Evolutionary conservation across 2,888 invertebrate species (phyloP).

Genomic region (Spodoptera littoralis): DNA sequence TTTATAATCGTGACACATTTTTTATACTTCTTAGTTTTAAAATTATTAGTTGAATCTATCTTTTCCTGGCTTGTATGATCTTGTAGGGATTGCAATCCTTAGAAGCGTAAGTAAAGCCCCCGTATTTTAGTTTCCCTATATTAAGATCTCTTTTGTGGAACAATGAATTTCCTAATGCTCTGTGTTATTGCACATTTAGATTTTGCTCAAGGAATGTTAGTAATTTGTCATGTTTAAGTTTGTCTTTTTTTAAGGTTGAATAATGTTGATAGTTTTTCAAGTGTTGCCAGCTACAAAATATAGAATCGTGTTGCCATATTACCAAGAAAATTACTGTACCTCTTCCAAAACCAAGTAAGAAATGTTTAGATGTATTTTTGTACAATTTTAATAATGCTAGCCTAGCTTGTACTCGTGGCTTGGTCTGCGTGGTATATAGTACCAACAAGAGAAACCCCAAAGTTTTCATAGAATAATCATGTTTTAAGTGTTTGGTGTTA

Average conservation of each 20-base stretch:
- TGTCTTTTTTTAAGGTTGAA: conserved; percentile 59
- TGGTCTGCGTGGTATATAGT: conserved; percentile 21
- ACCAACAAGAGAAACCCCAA: conserved; percentile 48
- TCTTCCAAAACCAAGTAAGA: conserved; percentile 42
- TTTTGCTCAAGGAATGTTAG: conserved; percentile 83
- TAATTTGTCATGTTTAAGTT: conserved; percentile 60
- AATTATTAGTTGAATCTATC: conserved; percentile 71
- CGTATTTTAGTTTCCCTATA: conserved; percentile 64
- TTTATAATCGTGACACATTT: conserved; percentile 67
- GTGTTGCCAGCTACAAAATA: conserved; percentile 58
- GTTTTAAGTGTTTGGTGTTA: conserved; percentile 59
- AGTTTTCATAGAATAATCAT: conserved; percentile 60
- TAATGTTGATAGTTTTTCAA: conserved; percentile 54
- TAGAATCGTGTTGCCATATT: conserved; percentile 61
- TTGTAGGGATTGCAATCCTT: conserved; percentile 64
- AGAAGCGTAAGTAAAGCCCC: conserved; percentile 64
- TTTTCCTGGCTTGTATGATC: conserved; percentile 58
- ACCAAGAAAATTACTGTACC: conserved; percentile 45
- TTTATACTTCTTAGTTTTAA: conserved; percentile 55
- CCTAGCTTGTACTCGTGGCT: conserved; percentile 35
- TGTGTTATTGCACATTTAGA: conserved; percentile 55
- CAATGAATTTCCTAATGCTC: conserved; percentile 75
- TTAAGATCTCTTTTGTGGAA: conserved; percentile 74
- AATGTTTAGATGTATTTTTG: conserved; percentile 58
- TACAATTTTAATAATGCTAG: conserved; percentile 55